phyloP scores from a whole-genome alignment of 2,797 vertebrate genomes.

The Pseudochirops corinnae region DNA sequence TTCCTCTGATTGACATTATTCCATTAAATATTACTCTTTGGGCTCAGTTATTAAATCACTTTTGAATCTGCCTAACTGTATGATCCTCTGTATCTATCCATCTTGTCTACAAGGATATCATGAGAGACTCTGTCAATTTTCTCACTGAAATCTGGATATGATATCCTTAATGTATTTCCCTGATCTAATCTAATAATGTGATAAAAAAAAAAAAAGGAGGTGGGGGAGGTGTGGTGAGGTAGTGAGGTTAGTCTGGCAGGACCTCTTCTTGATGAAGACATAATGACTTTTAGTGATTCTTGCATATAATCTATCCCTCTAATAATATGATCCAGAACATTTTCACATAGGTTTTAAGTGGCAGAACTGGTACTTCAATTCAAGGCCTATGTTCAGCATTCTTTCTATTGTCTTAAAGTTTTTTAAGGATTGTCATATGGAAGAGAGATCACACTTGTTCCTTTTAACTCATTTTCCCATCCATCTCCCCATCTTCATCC shows the following conservation, averaged over 20 bases:
- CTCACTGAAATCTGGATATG: not conserved
- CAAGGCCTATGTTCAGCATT: not conserved
- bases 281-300: not conserved
- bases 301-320: not conserved
- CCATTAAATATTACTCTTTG: not conserved
- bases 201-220: not conserved
- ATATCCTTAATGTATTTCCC: not conserved
- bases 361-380: not conserved
- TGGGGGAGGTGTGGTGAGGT: not conserved
- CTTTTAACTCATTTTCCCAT: not conserved
- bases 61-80: not conserved
- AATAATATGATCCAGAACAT: not conserved
- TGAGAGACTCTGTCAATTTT: not conserved
- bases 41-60: not conserved
- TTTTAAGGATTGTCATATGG: not conserved
- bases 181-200: not conserved
- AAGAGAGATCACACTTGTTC: not conserved
- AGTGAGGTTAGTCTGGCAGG: not conserved
- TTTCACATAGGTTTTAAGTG: not conserved
- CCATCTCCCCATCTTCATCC: not conserved
- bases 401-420: not conserved
- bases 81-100: not conserved
- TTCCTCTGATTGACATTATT: not conserved
- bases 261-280: not conserved
- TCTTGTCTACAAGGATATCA: not conserved